Conservation (phyloP, 2,888 invertebrate species). For the Zygaena filipendulae region DNA sequence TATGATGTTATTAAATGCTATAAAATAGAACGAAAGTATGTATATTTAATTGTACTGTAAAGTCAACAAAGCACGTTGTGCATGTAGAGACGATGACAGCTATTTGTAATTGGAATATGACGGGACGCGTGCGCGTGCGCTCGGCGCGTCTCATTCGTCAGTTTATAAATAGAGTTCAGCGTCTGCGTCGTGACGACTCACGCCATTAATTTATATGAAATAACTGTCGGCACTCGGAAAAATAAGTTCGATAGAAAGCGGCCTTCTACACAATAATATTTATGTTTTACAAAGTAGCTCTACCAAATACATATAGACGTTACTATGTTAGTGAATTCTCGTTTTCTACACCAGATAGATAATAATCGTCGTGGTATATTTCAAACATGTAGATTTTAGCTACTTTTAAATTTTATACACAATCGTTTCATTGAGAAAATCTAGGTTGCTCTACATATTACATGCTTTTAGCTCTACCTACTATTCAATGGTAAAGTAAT, state of each 20-base stretch:
- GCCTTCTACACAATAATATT: constrained; percentile 64
- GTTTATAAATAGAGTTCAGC: constrained; percentile 65
- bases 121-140: constrained; percentile 61
- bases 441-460: too few relatives aligned
- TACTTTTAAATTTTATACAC: too few relatives aligned
- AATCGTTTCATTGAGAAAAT: too few relatives aligned
- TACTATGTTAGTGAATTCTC: too few relatives aligned
- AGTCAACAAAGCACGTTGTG: constrained; percentile 36
- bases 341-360: too few relatives aligned
- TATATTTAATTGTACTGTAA: too few relatives aligned
- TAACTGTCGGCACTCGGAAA: constrained; percentile 68
- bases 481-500: too few relatives aligned
- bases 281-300: constrained; percentile 60
- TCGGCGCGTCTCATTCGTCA: constrained; percentile 66
- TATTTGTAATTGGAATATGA: constrained; percentile 69
- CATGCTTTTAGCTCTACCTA: too few relatives aligned
- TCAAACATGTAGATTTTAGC: background rate
- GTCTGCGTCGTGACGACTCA: constrained; percentile 67
- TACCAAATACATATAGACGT: constrained; percentile 7
- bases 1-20: too few relatives aligned
- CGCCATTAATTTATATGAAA: constrained; percentile 70
- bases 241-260: constrained; percentile 61
- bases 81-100: constrained; percentile 58
- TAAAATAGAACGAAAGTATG: too few relatives aligned
- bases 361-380: too few relatives aligned